A percentile compares a stretch with the other conserved stretches of the same genome.
Evolutionary conservation across 2,797 vertebrate genomes (phyloP).

Genomic region (Monodelphis domestica): DNA sequence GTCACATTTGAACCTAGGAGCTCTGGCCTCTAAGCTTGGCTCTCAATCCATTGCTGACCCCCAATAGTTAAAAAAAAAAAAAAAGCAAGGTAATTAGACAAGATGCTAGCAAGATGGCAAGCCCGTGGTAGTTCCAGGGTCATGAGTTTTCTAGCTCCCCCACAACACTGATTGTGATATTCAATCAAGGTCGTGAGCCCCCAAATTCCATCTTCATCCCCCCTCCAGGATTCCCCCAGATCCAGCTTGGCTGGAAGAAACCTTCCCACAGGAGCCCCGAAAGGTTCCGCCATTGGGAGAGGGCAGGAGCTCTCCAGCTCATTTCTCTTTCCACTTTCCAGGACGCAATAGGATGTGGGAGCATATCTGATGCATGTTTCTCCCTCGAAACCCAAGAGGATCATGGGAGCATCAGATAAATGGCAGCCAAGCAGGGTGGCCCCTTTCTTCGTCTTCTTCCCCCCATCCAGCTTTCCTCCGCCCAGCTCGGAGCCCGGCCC

Average conservation of each 20-base stretch:
- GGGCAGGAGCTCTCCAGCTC: neutral
- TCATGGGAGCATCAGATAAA: constrained; percentile 89
- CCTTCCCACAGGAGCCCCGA: neutral
- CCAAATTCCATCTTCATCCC: neutral
- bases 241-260: neutral
- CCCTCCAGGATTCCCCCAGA: neutral
- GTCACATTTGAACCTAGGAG: no score
- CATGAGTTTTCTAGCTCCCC: neutral
- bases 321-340: constrained; percentile 33
- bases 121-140: neutral
- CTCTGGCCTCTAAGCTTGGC: no score
- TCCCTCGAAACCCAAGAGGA: constrained; percentile 51
- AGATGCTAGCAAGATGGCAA: neutral
- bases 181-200: neutral
- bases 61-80: no score
- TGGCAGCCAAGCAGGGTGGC: constrained; percentile 77
- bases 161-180: neutral
- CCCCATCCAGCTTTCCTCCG: neutral
- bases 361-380: constrained; percentile 57
- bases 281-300: constrained; percentile 17
- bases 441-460: constrained; percentile 78
- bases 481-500: neutral
- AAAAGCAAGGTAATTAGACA: no score
- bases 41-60: no score
- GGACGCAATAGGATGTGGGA: constrained; percentile 60